Evolutionary conservation across 1,140 invertebrate genomes (phyloP), one percentile per base, ranked within the genome.

Genomic region (Dufourea novaeangliae): DNA sequence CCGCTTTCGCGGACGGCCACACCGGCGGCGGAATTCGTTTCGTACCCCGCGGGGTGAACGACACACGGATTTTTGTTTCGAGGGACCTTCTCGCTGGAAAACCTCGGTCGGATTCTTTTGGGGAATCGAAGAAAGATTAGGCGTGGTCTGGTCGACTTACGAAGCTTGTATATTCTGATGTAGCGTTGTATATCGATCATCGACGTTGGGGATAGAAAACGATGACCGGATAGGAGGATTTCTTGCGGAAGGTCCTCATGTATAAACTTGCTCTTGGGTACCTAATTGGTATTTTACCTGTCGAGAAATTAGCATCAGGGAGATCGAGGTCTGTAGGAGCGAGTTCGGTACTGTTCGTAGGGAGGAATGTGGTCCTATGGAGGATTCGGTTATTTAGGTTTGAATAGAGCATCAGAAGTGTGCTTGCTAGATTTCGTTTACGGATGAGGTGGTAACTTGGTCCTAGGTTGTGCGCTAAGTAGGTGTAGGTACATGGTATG

Each of bases 1-100:
- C 50, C 34, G 67, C 67, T 70, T 63, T 74, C 70, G 80, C 68
- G 75, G 50, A 69, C 67, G 70, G 52, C 64, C 46, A 46, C 73
- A 52, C 71, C 67, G 66, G 1, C 69, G 34, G 1, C n/a, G 71
- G 71, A 79, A 76, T 79, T 72, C 67, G 34, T 52, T 80, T 72
- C 80, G 29, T 73, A 20, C 14, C 2, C 20, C 8, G 5, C 46
- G 63, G 50, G 78, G 72, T 77, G 57, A 83, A 84, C 72, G 82
- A 80, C 72, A 80, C 72, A 84, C 67, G 17, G 34, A 84, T 80
- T 68, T 80, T 64, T 66, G 52, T 67, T 52, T 54, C 32, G 32
- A 12, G 2, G 1, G 32, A 37, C 22, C 34, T 29, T n/a, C n/a
- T n/a, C n/a, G n/a, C 29, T 7, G 74, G 22, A 70, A 79, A 82